Percentiles rank a stretch among this genome's conserved stretches.
Evolutionary conservation across 1,140 invertebrate genomes (phyloP).

Genomic region (Drosophila serrata): DNA sequence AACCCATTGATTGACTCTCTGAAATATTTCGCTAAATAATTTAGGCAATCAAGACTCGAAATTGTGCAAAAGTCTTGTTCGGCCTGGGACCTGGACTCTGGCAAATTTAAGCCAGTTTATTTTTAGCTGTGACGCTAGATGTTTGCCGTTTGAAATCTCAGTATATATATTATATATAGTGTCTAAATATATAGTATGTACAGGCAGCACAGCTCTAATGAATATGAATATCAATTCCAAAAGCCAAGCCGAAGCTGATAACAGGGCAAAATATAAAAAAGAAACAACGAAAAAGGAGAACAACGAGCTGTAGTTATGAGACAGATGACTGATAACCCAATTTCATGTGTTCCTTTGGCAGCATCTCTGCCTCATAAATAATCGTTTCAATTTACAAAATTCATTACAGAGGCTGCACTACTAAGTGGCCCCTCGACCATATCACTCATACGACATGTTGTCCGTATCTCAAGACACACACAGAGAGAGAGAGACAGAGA

Average conservation of each 20-base stretch:
- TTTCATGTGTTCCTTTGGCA: slow-evolving; percentile 61
- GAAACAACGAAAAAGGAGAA: slow-evolving; percentile 18
- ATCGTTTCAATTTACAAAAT: slow-evolving; percentile 78
- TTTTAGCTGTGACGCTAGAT: slow-evolving; percentile 71
- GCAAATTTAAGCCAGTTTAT: slow-evolving; percentile 60
- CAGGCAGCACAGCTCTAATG: slow-evolving; percentile 53
- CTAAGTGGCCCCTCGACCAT: slow-evolving; percentile 54
- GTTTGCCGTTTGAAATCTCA: slow-evolving; percentile 36
- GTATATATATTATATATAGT: slow-evolving; percentile 13
- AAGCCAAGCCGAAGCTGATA: slow-evolving; percentile 67
- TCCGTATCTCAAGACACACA: slow-evolving; percentile 46
- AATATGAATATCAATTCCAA: slow-evolving; percentile 75
- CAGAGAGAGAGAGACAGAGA: background rate
- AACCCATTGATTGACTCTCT: slow-evolving; percentile 19
- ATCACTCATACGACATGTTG: slow-evolving; percentile 74
- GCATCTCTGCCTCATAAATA: slow-evolving; percentile 59
- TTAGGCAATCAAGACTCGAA: slow-evolving; percentile 54
- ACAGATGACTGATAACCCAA: slow-evolving; percentile 80
- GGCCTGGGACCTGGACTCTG: slow-evolving; percentile 11
- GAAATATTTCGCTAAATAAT: slow-evolving; percentile 34
- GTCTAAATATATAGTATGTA: slow-evolving; percentile 35
- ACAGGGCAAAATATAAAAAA: slow-evolving; percentile 46
- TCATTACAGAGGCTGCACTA: slow-evolving; percentile 41
- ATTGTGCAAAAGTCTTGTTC: slow-evolving; percentile 24
- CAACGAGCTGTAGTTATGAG: slow-evolving; percentile 49